Evolutionary conservation across 2,113 vertebrate species (phyloP).

Genomic region (Hydropotes inermis): DNA sequence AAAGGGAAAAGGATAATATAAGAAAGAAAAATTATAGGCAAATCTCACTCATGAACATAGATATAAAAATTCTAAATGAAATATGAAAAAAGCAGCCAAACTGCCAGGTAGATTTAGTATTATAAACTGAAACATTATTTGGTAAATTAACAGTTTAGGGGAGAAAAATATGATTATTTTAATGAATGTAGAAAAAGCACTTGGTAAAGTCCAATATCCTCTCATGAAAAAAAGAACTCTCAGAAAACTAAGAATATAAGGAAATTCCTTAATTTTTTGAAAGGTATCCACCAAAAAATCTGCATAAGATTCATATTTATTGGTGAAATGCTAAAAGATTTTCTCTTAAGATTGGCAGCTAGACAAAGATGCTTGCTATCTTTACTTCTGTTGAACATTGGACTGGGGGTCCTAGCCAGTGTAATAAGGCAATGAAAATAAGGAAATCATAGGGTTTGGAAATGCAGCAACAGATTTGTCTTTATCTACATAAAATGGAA

Average conservation of each 20-base stretch:
- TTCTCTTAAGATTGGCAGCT: neutral
- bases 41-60: neutral
- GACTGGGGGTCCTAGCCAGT: no score
- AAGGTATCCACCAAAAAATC: neutral
- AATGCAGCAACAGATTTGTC: neutral
- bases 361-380: neutral
- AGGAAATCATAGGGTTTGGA: no score
- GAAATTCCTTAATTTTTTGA: neutral
- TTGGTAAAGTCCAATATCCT: neutral
- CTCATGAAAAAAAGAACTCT: neutral
- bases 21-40: neutral
- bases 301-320: neutral
- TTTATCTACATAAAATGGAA: neutral
- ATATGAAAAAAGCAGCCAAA: neutral
- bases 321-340: neutral
- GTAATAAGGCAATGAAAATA: neutral
- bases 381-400: rapidly evolving
- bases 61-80: neutral
- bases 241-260: neutral
- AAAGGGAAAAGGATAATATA: neutral
- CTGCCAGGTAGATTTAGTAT: neutral
- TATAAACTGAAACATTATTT: neutral
- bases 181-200: neutral
- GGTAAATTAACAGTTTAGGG: neutral
- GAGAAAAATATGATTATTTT: neutral